Percentiles rank a stretch among this genome's conserved stretches.
Conservation (phyloP, 2,113 vertebrate species). For the Mesembrinibis cayennensis region DNA sequence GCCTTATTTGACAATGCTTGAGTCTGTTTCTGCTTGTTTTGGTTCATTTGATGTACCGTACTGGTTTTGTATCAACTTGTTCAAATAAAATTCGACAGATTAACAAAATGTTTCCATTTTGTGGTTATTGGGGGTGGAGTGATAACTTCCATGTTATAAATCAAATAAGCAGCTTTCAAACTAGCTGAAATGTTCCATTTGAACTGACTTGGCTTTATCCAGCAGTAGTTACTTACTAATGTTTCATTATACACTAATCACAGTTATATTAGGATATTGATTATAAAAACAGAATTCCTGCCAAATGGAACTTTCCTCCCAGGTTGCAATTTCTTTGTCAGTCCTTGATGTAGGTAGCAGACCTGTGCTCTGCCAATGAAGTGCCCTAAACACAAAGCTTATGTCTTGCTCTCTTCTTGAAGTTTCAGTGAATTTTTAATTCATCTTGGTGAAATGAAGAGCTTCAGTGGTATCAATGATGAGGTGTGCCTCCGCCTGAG, state of each 20-base stretch:
- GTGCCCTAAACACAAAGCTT: not conserved
- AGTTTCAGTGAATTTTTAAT: not conserved
- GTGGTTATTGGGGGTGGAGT: not conserved
- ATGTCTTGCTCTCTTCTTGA: not conserved
- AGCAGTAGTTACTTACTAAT: not conserved
- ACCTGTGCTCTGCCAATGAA: rapidly evolving
- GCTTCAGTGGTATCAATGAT: not conserved
- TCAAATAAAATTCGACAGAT: conserved; percentile 63
- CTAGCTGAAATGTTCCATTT: not conserved
- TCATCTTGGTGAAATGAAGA: not conserved
- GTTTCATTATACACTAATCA: not conserved
- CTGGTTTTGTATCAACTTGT: conserved; percentile 66
- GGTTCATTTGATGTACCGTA: conserved; percentile 62
- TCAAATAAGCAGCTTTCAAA: not conserved
- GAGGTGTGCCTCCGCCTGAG: not conserved
- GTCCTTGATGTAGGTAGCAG: not conserved
- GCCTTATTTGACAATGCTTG: conserved; percentile 77
- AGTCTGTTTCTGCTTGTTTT: conserved; percentile 63
- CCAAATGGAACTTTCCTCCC: not conserved
- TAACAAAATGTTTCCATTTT: not conserved
- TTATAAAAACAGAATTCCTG: not conserved
- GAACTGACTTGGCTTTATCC: not conserved
- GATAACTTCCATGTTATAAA: not conserved
- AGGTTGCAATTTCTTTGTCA: not conserved
- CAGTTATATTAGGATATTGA: not conserved